A percentile compares a stretch with the other conserved stretches of the same genome.
Conservation (phyloP, 2,797 vertebrate species). For the Simalia tracyae region DNA sequence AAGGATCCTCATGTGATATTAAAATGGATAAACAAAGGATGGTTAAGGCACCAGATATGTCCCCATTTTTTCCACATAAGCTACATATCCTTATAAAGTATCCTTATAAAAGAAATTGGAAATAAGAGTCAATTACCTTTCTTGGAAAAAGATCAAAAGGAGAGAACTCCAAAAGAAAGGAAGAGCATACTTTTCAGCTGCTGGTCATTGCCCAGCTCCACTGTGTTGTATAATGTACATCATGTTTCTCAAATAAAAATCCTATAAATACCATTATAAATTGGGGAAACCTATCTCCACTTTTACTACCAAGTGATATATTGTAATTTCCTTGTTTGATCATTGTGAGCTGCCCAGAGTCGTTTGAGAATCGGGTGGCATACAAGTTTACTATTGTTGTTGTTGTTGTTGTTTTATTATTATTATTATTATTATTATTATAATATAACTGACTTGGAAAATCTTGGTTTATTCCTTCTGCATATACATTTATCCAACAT, state of each 20-base stretch:
- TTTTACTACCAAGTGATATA: background rate
- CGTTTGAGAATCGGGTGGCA: background rate
- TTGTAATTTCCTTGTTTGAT: background rate
- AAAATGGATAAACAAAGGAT: background rate
- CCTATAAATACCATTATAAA: background rate
- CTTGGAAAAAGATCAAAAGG: background rate
- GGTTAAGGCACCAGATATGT: background rate
- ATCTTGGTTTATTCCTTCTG: background rate
- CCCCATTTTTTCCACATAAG: background rate
- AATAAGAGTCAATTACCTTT: background rate
- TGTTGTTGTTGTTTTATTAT: no score
- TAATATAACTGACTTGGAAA: no score
- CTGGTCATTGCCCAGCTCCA: background rate
- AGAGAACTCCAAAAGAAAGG: background rate
- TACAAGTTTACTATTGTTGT: background rate
- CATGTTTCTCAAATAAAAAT: background rate
- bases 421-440: no score
- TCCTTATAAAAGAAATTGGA: background rate
- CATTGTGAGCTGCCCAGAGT: background rate
- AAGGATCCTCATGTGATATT: background rate
- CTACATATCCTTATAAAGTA: no score
- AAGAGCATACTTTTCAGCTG: background rate
- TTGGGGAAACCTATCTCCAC: background rate
- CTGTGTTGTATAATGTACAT: background rate
- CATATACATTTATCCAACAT: background rate